These are phyloP conservation scores for Stercorarius parasiticus DNA, from an alignment of 2,113 vertebrate species.

Conservation along the genomic window DNA sequence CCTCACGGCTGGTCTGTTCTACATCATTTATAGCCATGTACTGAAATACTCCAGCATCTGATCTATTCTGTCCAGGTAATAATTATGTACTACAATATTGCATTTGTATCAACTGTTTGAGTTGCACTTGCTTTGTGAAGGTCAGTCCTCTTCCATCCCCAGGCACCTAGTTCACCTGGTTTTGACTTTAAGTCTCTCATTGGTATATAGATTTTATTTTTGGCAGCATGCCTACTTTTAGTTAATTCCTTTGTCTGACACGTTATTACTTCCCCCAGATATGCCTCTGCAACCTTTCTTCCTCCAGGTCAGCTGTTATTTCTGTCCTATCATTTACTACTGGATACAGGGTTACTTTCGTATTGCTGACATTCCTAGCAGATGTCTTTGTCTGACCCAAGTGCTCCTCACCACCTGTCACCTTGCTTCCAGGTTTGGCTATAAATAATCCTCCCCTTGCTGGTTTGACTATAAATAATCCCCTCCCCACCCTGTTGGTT, in stretches of 20 bases:
- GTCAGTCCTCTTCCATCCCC: neutral
- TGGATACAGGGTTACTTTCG: conserved; percentile 23
- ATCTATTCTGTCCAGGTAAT: neutral
- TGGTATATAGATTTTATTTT: neutral
- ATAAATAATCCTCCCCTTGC: conserved; percentile 41
- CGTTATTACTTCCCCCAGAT: neutral
- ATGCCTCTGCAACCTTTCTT: conserved; percentile 9
- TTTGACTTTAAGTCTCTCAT: neutral
- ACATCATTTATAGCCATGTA: neutral
- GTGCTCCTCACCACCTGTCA: conserved; percentile 2
- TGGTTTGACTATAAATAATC: conserved; percentile 53
- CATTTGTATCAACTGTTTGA: neutral
- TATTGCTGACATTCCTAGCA: conserved; percentile 26
- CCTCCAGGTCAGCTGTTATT: conserved; percentile 39
- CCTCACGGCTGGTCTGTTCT: neutral
- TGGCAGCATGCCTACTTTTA: neutral
- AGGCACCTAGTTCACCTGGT: neutral
- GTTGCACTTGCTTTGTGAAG: neutral
- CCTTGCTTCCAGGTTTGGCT: conserved; percentile 16
- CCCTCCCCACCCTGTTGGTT: neutral
- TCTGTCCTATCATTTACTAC: conserved; percentile 37
- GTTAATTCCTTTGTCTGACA: conserved; percentile 48
- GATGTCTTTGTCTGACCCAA: conserved; percentile 42
- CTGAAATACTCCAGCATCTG: neutral
- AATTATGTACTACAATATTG: neutral